Evolutionary conservation across 2,888 invertebrate genomes (phyloP), one percentile per base, ranked within the genome.

Genomic region (Sminthurides aquaticus): DNA sequence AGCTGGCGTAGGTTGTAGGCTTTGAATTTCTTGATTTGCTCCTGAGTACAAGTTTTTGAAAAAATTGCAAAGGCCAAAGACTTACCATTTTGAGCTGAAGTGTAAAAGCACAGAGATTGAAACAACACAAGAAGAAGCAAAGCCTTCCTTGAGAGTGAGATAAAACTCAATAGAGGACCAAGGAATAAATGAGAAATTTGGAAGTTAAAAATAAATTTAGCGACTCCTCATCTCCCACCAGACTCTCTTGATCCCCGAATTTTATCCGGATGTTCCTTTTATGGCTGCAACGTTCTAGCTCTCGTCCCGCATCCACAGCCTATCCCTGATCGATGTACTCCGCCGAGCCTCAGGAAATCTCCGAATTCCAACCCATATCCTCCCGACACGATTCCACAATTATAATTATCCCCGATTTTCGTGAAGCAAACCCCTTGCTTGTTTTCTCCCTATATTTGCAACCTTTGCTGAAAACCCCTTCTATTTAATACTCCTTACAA

Each of bases 111-210:
- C 55, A 57, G 56, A 62, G 55, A 49, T 56, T 56, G 28, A 55
- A 62, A 62, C 55, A 24, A 56, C 61, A 62, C 48, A 27, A 60
- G 57, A 62, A 62, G 62, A 62, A 57, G 62, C 57, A 62, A 62
- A 62, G 62, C 62, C 56, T 34, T 57, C 24, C 55, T 62, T 62
- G 62, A 62, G 62, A 62, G 62, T 62, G 62, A 62, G 62, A 55
- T 15, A 29, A 61, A 34, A 24, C 20, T 61, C 24, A 29, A 29
- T 28, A 57, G 27, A 25, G 20, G 24, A 49, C 15, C 43, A 57
- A 62, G 57, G 48, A 62, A 57, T 62, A 29, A 55, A 29, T 26
- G 43, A 60, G 60, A 34, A 55, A 34, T 11, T 55, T 55, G 26
- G 20, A 27, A 62, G 62, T 62, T 62, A 62, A 62, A 62, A 62